A percentile compares a stretch with the other conserved stretches of the same genome.
phyloP scores from a whole-genome alignment of 2,113 vertebrate genomes.

The Telmatochromis bifrenatus region DNA sequence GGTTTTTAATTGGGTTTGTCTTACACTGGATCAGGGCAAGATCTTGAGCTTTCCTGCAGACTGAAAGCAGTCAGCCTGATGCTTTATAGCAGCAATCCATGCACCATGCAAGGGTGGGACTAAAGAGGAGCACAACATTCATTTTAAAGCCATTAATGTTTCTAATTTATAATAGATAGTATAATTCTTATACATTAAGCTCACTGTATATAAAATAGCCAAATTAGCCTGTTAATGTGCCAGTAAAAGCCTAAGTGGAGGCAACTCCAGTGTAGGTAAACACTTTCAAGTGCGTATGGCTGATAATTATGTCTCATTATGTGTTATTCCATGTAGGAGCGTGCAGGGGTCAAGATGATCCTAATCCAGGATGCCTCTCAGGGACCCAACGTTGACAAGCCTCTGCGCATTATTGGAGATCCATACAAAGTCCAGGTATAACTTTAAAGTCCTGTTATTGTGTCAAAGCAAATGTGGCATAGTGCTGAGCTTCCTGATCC shows the following conservation, averaged over 20 bases:
- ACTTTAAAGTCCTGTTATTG: background rate
- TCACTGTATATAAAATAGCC: background rate
- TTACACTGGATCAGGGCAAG: background rate
- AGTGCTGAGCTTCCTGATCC: background rate
- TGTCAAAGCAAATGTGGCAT: background rate
- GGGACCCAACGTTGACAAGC: constrained; percentile 87
- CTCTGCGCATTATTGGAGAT: constrained; percentile 88
- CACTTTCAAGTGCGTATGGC: background rate
- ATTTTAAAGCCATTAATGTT: background rate
- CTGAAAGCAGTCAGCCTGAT: background rate
- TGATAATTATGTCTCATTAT: background rate
- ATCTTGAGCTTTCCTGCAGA: background rate
- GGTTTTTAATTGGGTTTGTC: background rate
- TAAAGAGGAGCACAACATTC: background rate
- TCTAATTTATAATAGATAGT: background rate
- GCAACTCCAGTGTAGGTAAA: background rate
- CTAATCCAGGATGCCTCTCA: constrained; percentile 90
- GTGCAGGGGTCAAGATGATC: constrained; percentile 93
- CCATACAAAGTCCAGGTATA: constrained; percentile 91
- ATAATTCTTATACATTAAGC: background rate
- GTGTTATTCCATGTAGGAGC: constrained; percentile 66
- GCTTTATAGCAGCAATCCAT: background rate
- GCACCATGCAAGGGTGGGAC: background rate
- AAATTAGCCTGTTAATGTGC: background rate
- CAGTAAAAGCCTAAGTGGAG: background rate